These are phyloP conservation scores for Luffia ferchaultella DNA, from an alignment of 2,888 invertebrate species.

Conservation along the genomic window DNA sequence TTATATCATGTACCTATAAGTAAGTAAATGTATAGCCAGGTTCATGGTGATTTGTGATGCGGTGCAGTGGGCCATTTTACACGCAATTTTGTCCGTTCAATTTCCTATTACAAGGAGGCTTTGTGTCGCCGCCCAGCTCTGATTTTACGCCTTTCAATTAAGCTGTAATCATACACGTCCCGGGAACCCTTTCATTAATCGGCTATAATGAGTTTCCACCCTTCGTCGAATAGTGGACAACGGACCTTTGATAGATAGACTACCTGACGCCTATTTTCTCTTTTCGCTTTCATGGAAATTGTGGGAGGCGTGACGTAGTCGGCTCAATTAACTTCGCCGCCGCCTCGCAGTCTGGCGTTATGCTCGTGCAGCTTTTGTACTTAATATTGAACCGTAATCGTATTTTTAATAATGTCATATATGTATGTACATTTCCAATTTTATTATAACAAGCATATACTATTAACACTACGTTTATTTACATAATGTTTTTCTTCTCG, in stretches of 20 bases:
- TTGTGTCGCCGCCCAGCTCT: constrained; percentile 42
- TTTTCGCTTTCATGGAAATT: constrained; percentile 39
- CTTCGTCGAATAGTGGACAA: constrained; percentile 57
- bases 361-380: background rate
- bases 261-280: constrained; percentile 33
- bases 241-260: constrained; percentile 44
- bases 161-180: constrained; percentile 61
- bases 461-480: too few species aligned
- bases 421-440: too few species aligned
- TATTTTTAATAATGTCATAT: background rate
- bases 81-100: constrained; percentile 17
- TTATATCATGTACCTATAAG: too few species aligned
- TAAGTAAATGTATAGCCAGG: too few species aligned
- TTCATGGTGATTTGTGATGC: too few species aligned
- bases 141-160: constrained; percentile 60
- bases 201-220: constrained; percentile 62
- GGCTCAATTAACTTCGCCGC: constrained; percentile 26
- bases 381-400: background rate
- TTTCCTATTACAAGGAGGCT: constrained; percentile 37
- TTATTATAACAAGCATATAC: too few species aligned
- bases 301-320: constrained; percentile 26
- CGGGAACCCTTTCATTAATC: constrained; percentile 59
- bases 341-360: background rate
- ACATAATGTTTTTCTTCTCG: too few species aligned
- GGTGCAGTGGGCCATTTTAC: background rate